These are phyloP conservation scores for Branchellion lobata DNA, from an alignment of 2,888 invertebrate genomes.

Conservation along the genomic window DNA sequence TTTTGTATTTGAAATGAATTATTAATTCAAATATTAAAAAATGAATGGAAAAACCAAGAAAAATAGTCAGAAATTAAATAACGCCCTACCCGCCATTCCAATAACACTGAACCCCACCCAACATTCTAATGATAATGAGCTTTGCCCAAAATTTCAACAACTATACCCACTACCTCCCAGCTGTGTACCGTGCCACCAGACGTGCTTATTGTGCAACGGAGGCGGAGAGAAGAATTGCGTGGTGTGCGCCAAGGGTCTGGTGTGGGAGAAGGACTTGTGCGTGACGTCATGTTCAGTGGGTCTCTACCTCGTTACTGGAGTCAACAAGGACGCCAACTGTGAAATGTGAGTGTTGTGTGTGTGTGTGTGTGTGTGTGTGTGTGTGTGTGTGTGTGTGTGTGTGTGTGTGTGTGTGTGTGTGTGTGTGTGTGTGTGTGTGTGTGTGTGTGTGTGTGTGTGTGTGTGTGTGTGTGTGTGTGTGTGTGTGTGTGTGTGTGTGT, in stretches of 20 bases:
- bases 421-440: not conserved
- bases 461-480: no score
- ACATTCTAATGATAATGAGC: no score
- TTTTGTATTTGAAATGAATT: no score
- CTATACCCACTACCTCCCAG: not conserved
- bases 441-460: not conserved
- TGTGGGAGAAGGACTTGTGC: slow-evolving; percentile 41
- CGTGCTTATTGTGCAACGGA: slow-evolving; percentile 41
- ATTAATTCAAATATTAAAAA: no score
- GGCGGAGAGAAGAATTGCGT: slow-evolving; percentile 23
- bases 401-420: not conserved
- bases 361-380: not conserved
- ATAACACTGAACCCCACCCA: no score
- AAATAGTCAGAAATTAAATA: no score
- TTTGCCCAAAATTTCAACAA: not conserved
- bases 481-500: no score
- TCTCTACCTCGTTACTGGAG: slow-evolving; percentile 25
- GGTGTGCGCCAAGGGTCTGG: slow-evolving; percentile 5
- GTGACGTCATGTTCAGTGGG: slow-evolving; percentile 43
- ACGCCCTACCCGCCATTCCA: no score
- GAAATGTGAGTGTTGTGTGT: slow-evolving; percentile 41
- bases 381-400: no score
- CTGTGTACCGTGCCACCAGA: slow-evolving; percentile 42
- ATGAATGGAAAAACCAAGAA: no score
- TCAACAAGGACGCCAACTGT: slow-evolving; percentile 23